These are phyloP conservation scores for Clytia hemisphaerica DNA, from an alignment of 30 jellyfish, hydroid and myxozoan genomes.

Conservation along the genomic window DNA sequence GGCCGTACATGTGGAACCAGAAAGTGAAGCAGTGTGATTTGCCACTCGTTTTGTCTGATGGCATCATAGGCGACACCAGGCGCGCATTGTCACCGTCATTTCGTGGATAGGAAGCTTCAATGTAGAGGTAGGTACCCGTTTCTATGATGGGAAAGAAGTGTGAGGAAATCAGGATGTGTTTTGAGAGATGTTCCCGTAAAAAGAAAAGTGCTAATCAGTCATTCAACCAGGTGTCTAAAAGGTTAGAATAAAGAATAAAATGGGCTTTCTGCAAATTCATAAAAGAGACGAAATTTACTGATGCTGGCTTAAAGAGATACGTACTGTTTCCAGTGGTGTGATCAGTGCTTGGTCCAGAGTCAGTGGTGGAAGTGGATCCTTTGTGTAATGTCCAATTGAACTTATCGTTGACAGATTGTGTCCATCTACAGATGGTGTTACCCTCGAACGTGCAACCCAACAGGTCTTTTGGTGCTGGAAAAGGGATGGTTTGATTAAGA, in stretches of 20 bases:
- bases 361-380: constrained; percentile 56
- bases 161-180: not conserved
- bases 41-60: constrained; percentile 69
- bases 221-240: too few relatives aligned
- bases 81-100: constrained; percentile 67
- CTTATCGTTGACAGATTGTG: constrained; percentile 46
- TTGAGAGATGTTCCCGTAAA: too few relatives aligned
- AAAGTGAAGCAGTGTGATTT: constrained; percentile 59
- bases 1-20: constrained; percentile 97
- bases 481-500: too few relatives aligned
- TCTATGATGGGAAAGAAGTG: constrained; percentile 9
- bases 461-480: constrained; percentile 52
- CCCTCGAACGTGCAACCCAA: constrained; percentile 59
- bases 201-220: too few relatives aligned
- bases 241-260: too few relatives aligned
- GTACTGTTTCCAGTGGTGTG: constrained; percentile 65
- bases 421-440: constrained; percentile 64
- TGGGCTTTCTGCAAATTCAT: too few relatives aligned
- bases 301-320: too few relatives aligned
- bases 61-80: constrained; percentile 52
- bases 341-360: constrained; percentile 87
- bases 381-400: constrained; percentile 74
- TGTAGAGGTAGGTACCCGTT: constrained; percentile 72
- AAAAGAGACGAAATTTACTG: too few relatives aligned
- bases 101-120: constrained; percentile 61